Conservation (phyloP, 2,888 invertebrate species). For the Theretra japonica region DNA sequence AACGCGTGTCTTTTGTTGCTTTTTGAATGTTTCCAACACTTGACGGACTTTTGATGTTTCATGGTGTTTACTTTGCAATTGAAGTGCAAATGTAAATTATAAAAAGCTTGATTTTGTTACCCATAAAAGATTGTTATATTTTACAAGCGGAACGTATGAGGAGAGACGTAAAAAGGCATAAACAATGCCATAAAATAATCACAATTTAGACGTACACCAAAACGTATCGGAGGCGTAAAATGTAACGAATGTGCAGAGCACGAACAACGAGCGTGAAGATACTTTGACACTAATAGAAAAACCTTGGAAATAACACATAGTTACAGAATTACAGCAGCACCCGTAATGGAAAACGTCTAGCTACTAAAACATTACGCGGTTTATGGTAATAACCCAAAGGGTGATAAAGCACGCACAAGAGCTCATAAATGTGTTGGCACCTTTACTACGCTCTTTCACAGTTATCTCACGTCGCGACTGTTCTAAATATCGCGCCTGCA, state of each 20-base stretch:
- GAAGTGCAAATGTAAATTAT: constrained; percentile 40
- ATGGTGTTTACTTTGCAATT: constrained; percentile 48
- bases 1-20: constrained; percentile 50
- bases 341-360: constrained; percentile 58
- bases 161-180: neutral
- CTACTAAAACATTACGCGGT: constrained; percentile 60
- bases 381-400: constrained; percentile 63
- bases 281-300: constrained; percentile 43
- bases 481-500: constrained; percentile 42
- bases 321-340: constrained; percentile 38
- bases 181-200: neutral
- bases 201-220: neutral
- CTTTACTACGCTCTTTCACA: constrained; percentile 44
- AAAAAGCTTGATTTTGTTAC: constrained; percentile 27
- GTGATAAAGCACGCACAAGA: constrained; percentile 76
- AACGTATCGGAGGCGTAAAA: constrained; percentile 8
- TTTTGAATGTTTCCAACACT: constrained; percentile 49
- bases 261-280: constrained; percentile 35
- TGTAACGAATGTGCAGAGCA: constrained; percentile 18
- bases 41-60: constrained; percentile 57
- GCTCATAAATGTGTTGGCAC: constrained; percentile 58
- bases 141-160: too few relatives aligned
- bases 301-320: constrained; percentile 52
- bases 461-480: constrained; percentile 57
- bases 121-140: constrained; percentile 13